phyloP scores from a whole-genome alignment of 2,888 invertebrate species.

The Philaethria dido region DNA sequence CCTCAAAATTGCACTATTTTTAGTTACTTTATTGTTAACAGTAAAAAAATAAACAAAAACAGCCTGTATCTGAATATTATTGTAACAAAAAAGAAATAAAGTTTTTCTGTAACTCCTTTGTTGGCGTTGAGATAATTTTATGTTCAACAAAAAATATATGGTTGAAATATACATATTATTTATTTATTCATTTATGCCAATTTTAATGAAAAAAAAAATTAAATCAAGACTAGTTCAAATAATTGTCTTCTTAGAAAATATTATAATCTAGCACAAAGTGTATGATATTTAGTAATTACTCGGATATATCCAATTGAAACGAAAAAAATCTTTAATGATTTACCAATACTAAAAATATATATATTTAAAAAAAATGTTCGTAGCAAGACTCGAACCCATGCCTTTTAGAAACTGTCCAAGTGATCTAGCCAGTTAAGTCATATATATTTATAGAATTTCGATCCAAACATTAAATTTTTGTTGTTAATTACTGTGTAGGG shows the following conservation, averaged over 20 bases:
- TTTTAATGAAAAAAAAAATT: neutral
- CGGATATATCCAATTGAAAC: no score
- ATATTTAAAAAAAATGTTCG: no score
- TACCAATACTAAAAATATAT: no score
- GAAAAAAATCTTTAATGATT: no score
- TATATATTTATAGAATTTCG: no score
- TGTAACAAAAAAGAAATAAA: neutral
- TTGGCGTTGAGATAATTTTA: neutral
- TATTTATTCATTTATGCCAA: neutral
- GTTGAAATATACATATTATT: conserved; percentile 1
- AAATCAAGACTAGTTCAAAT: neutral
- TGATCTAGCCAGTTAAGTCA: no score
- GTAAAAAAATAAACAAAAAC: neutral
- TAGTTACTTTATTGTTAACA: neutral
- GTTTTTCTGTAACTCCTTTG: neutral
- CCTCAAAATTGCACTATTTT: neutral
- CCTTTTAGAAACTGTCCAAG: no score
- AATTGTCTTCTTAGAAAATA: neutral
- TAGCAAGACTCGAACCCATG: no score
- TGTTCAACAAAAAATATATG: neutral
- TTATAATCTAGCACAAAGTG: no score
- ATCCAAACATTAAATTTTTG: no score
- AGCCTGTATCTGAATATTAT: neutral
- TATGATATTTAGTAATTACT: no score
- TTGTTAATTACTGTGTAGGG: no score